Evolutionary conservation across 2,113 vertebrate species (phyloP).

Genomic region (Pedetes capensis): DNA sequence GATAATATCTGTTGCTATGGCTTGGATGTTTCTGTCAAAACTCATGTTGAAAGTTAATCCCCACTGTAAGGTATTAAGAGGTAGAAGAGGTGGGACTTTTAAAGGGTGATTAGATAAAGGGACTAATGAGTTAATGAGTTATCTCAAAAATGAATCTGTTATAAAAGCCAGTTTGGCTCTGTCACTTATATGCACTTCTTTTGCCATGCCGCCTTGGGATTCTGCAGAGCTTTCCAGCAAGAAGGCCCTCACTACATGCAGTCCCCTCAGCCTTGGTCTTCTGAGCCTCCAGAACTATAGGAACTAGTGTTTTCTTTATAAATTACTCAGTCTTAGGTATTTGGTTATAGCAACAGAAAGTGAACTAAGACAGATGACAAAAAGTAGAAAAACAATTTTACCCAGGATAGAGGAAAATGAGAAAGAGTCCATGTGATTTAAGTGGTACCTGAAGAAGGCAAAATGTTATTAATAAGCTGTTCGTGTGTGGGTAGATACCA

Average conservation of each 20-base stretch:
- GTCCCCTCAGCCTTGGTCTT: not conserved
- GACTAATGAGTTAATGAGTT: not conserved
- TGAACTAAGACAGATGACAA: not conserved
- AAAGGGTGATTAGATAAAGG: not conserved
- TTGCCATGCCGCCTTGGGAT: not conserved
- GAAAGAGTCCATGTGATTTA: not conserved
- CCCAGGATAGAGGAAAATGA: not conserved
- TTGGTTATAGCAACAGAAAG: not conserved
- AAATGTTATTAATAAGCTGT: not conserved
- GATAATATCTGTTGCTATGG: not conserved
- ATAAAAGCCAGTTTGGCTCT: not conserved
- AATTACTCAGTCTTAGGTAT: not conserved
- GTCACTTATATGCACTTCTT: not conserved
- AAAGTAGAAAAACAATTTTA: not conserved
- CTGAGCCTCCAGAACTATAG: not conserved
- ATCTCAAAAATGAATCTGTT: not conserved
- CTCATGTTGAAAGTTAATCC: not conserved
- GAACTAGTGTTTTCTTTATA: not conserved
- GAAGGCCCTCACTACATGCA: not conserved
- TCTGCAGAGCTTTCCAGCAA: not conserved
- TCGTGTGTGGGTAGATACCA: not conserved
- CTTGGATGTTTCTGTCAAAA: not conserved
- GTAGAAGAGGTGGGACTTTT: not conserved
- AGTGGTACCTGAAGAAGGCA: not conserved
- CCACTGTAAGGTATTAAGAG: not conserved